Evolutionary conservation across 2,888 invertebrate genomes (phyloP).

Genomic region (Trichogramma dendrolimi): DNA sequence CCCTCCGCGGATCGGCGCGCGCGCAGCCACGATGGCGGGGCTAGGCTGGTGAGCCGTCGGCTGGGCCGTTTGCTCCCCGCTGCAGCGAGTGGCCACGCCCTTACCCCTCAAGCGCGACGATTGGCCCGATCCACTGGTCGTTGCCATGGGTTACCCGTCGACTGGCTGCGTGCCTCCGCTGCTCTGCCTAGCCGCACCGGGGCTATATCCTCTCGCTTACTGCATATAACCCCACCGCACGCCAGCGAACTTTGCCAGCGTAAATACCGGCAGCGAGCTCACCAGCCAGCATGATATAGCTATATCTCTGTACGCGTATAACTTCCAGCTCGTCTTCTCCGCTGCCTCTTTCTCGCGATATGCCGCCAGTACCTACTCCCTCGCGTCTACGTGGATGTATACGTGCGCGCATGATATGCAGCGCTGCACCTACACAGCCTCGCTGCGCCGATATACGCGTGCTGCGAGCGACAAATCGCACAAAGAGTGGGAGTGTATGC

Average conservation of each 20-base stretch:
- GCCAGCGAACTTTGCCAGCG: slow-evolving; percentile 3
- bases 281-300: too few species aligned
- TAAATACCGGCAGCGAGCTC: slow-evolving; percentile 11
- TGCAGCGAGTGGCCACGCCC: slow-evolving; percentile 50
- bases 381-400: too few species aligned
- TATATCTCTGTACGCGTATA: background rate
- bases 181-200: slow-evolving; percentile 13
- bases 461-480: too few species aligned
- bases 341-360: background rate
- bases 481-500: too few species aligned
- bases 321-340: too few species aligned
- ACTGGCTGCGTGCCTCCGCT: slow-evolving; percentile 18
- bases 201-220: slow-evolving; percentile 11
- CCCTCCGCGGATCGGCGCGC: too few species aligned
- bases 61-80: slow-evolving; percentile 29
- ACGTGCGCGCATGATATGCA: too few species aligned
- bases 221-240: background rate
- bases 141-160: slow-evolving; percentile 53
- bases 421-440: too few species aligned
- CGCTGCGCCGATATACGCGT: too few species aligned
- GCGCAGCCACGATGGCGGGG: slow-evolving; percentile 48
- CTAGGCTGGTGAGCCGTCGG: slow-evolving; percentile 46
- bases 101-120: slow-evolving; percentile 50
- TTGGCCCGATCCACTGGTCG: slow-evolving; percentile 57
- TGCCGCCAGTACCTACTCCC: background rate